Evolutionary conservation across 2,797 vertebrate species (phyloP).

Genomic region (Apogon hyalosoma): DNA sequence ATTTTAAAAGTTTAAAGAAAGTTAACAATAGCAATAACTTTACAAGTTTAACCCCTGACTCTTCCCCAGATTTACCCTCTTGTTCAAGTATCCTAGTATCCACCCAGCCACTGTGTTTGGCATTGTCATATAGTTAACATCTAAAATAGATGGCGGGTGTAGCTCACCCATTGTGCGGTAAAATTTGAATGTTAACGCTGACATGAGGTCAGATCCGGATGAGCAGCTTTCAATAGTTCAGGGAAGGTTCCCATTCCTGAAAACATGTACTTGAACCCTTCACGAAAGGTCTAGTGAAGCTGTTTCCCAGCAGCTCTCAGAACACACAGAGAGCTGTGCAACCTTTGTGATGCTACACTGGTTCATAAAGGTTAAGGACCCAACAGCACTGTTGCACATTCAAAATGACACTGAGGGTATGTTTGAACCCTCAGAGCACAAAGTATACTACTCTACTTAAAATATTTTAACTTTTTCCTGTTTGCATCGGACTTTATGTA

Average conservation of each 20-base stretch:
- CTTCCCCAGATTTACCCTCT: too few species aligned
- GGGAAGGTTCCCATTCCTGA: background rate
- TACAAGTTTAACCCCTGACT: too few species aligned
- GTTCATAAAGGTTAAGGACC: constrained; percentile 44
- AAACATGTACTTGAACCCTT: constrained; percentile 20
- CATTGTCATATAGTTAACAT: background rate
- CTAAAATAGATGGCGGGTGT: background rate
- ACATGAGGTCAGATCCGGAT: constrained; percentile 3
- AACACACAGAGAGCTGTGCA: background rate
- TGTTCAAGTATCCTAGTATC: too few species aligned
- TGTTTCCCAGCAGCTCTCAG: constrained; percentile 11
- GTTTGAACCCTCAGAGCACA: constrained; percentile 28
- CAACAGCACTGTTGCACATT: constrained; percentile 19
- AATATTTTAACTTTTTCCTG: background rate
- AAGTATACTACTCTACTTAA: constrained; percentile 1
- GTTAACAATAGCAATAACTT: too few species aligned
- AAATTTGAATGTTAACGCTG: constrained; percentile 3
- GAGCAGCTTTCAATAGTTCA: constrained; percentile 20
- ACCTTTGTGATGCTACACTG: background rate
- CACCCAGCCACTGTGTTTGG: too few species aligned
- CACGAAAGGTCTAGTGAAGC: constrained; percentile 10
- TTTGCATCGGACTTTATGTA: background rate
- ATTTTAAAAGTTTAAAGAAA: too few species aligned
- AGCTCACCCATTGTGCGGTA: background rate
- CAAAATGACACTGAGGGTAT: constrained; percentile 7